phyloP scores from a whole-genome alignment of 2,888 invertebrate species.

The Rhogogaster chlorosoma region DNA sequence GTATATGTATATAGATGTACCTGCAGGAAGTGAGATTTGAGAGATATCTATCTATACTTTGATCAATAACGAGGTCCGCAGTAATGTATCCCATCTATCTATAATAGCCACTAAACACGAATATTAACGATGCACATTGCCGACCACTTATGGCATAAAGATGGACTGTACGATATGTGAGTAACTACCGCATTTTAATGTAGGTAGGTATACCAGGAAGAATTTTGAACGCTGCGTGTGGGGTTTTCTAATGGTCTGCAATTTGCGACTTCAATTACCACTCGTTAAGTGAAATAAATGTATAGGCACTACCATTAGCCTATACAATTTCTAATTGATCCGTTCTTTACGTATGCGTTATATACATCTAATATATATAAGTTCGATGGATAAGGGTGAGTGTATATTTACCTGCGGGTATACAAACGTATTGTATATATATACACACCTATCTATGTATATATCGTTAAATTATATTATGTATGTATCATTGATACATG shows the following conservation, averaged over 20 bases:
- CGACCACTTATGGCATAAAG: neutral
- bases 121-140: slow-evolving; percentile 1
- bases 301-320: slow-evolving; percentile 37
- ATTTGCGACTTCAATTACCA: slow-evolving; percentile 46
- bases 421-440: neutral
- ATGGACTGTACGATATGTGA: neutral
- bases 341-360: neutral
- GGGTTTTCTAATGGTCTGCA: slow-evolving; percentile 34
- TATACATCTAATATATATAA: neutral
- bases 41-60: neutral
- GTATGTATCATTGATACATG: slow-evolving; percentile 13
- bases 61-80: neutral
- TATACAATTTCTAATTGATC: slow-evolving; percentile 28
- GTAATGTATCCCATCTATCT: neutral
- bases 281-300: slow-evolving; percentile 45
- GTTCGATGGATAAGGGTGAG: neutral
- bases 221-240: slow-evolving; percentile 34
- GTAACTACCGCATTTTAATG: neutral
- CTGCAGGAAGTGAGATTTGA: neutral
- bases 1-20: neutral
- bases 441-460: neutral
- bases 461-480: slow-evolving; percentile 8
- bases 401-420: neutral
- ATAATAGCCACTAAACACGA: slow-evolving; percentile 7
- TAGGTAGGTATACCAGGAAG: neutral